Evolutionary conservation across 1,140 invertebrate species (phyloP).

Genomic region (Drosophila persimilis): DNA sequence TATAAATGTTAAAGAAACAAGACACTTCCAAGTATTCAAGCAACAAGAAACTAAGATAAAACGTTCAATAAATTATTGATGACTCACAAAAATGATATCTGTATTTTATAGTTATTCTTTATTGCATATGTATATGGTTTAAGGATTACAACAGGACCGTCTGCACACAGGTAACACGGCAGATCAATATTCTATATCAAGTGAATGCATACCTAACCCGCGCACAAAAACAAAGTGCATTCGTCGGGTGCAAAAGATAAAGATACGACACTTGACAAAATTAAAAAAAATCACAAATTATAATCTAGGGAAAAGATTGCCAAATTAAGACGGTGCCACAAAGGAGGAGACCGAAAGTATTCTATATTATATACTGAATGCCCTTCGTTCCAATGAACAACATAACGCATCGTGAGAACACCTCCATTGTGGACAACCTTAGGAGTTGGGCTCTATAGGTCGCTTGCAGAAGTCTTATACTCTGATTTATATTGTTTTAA

Average conservation of each 20-base stretch:
- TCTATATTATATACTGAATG: conserved; percentile 9
- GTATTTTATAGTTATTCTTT: conserved; percentile 45
- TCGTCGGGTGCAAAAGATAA: conserved; percentile 11
- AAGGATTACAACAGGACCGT: conserved; percentile 30
- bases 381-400: conserved; percentile 6
- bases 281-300: conserved; percentile 10
- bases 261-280: background rate
- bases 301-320: conserved; percentile 9
- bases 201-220: background rate
- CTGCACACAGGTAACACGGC: conserved; percentile 9
- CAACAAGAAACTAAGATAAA: conserved; percentile 68
- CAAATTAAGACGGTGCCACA: background rate
- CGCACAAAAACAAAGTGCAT: too few relatives aligned
- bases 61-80: conserved; percentile 77
- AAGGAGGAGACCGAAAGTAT: conserved; percentile 18
- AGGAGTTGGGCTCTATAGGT: conserved; percentile 30
- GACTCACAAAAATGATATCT: conserved; percentile 31
- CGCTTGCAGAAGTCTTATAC: conserved; percentile 52
- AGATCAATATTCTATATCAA: conserved; percentile 16
- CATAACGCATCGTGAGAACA: conserved; percentile 1
- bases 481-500: conserved; percentile 46
- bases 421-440: conserved; percentile 1
- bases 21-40: conserved; percentile 68
- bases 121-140: conserved; percentile 29
- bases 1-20: conserved; percentile 45